These are phyloP conservation scores for Andrena camellia DNA, from an alignment of 2,888 invertebrate species.

Conservation along the genomic window DNA sequence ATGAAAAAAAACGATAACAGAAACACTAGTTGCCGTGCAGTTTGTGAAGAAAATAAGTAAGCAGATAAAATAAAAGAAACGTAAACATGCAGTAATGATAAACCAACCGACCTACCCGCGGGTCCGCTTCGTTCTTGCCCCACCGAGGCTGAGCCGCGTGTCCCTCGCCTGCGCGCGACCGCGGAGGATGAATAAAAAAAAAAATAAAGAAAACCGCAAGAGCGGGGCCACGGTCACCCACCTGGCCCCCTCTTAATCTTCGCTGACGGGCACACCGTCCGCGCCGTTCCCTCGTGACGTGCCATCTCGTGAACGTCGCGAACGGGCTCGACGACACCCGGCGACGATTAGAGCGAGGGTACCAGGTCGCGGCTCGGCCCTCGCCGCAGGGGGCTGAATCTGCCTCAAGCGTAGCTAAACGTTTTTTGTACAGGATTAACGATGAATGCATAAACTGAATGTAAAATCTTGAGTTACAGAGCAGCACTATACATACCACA, in stretches of 20 bases:
- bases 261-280: constrained; percentile 19
- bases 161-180: constrained; percentile 46
- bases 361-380: constrained; percentile 56
- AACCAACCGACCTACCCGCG: constrained; percentile 84
- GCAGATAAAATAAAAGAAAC: constrained; percentile 57
- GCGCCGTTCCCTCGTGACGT: constrained; percentile 2
- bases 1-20: constrained; percentile 76
- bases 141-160: constrained; percentile 71
- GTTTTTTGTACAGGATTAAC: constrained; percentile 84
- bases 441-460: constrained; percentile 79
- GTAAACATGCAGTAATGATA: constrained; percentile 72
- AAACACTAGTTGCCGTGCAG: constrained; percentile 83
- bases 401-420: constrained; percentile 79
- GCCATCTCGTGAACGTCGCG: constrained; percentile 3
- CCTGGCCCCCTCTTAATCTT: constrained; percentile 22
- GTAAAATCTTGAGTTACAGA: constrained; percentile 86
- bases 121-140: constrained; percentile 85
- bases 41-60: constrained; percentile 76
- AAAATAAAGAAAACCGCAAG: constrained; percentile 2
- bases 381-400: constrained; percentile 67
- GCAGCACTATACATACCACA: constrained; percentile 85
- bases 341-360: background rate
- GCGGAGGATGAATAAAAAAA: constrained; percentile 1
- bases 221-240: background rate
- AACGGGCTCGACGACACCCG: background rate